Evolutionary conservation across 2,888 invertebrate genomes (phyloP), one percentile per base, ranked within the genome.

Genomic region (Pachliopta kotzebuea): DNA sequence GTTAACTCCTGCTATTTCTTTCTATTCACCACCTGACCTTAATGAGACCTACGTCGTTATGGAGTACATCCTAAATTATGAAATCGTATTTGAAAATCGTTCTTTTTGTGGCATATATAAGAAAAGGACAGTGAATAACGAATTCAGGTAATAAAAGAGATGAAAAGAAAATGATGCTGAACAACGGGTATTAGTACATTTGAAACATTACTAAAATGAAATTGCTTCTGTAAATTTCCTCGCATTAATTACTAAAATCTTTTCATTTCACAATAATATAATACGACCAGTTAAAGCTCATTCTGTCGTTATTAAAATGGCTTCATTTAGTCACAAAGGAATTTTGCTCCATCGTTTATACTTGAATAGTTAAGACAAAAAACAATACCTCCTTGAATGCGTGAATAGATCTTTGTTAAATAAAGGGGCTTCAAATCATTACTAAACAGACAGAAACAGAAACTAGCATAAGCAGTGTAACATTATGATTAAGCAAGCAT

Each of bases 1-100:
- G 69, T 54, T 60, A 67, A 65, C 63, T 67, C 67, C 66, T 59
- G 56, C 57, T 62, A 65, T 69, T 67, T 63, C 65, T 63, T 67
- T 64, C 52, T 56, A 64, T 67, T 57, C 62, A 53, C 60, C 50
- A 61, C 63, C 65, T 68, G 62, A 66, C 64, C 65, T 65, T 62
- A 66, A 62, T 68, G 60, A 54, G 49, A 49, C 56, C 45, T 55
- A 53, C 45, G n/a, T 18, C 45, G 18, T 6, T 18, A 6, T 45
- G 18, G 31, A 37, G 21, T 49, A 20, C 17, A 52, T 31, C 14
- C 21, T 52, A 60, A 53, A 60, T 60, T 60, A 60, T 60, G 37
- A 31, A 45, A n/a, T 18, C 45, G 45, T 45, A 14, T 45, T 45
- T 45, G 11, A n/a, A n/a, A n/a, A 45, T 45, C 4, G 45, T 18